Conservation (phyloP, 2,888 invertebrate species). For the Drosophila acutilabella region DNA sequence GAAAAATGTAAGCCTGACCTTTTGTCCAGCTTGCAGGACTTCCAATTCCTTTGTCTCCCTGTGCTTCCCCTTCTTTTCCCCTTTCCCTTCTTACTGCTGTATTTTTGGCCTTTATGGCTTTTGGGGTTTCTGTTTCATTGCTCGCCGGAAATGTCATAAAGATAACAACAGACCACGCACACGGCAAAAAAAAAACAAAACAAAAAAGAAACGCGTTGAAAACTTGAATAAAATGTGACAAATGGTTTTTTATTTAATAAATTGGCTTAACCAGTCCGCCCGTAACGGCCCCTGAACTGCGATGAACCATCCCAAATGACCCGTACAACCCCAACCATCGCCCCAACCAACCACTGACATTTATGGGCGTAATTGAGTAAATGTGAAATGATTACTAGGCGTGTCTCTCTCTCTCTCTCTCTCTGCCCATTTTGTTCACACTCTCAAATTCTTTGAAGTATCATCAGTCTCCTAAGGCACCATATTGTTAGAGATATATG, state of each 20-base stretch:
- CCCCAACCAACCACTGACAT: constrained; percentile 43
- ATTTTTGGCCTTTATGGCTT: constrained; percentile 62
- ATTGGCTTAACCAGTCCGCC: constrained; percentile 77
- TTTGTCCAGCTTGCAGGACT: constrained; percentile 40
- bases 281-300: constrained; percentile 39
- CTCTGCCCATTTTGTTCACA: not conserved
- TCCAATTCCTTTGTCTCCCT: constrained; percentile 10
- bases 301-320: constrained; percentile 15
- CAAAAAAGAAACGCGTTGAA: constrained; percentile 52
- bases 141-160: constrained; percentile 67
- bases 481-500: not conserved
- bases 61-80: constrained; percentile 17
- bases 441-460: constrained; percentile 28
- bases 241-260: constrained; percentile 80
- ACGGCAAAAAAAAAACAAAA: constrained; percentile 2
- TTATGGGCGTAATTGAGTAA: constrained; percentile 73
- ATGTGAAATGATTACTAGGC: constrained; percentile 59
- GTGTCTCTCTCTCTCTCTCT: constrained; percentile 26
- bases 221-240: constrained; percentile 79
- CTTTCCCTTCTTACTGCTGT: constrained; percentile 12
- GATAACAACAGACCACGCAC: constrained; percentile 60
- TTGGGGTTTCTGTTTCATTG: constrained; percentile 63
- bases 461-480: not conserved
- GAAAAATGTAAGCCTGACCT: constrained; percentile 65
- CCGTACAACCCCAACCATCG: constrained; percentile 16